Base-by-base conservation (phyloP, 2,888 invertebrate species). In the Graphium colonna region DNA sequence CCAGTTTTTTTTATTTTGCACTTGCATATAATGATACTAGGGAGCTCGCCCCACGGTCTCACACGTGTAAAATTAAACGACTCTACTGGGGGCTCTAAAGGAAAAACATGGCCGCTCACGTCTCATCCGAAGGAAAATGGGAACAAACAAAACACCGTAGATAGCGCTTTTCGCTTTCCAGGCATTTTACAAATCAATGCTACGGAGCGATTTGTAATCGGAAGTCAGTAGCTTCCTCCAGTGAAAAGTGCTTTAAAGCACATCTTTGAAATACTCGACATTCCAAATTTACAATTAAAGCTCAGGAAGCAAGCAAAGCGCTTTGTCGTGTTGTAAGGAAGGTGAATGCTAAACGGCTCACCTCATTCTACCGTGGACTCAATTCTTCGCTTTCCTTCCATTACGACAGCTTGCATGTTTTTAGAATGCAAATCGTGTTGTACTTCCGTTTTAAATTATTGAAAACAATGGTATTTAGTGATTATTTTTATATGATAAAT, bases 21-120 rank as follows among this genome's bases (percentile, higher is more conserved):
- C 64, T 65, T 67, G 65, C 56, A 54, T 59, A 58, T 70, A 68
- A 69, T 70, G 69, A 69, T 71, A 73, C 74, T 68, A 67, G 70
- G 67, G 65, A 65, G 66, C 70, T 70, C 73, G 72, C 75, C 67
- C 64, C 60, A 56, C 55, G 59, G 66, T 21, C 44, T 13, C 43
- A 67, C 73, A 71, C 71, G 73, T 74, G 68, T 70, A 70, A n/a
- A 48, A 44, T 70, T 60, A 71, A 79, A 83, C 72, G 72, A 73
- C 75, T 77, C 80, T 77, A 72, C 60, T 64, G 82, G 79, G 83
- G 70, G 74, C 75, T 71, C 75, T 83, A 67, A 75, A 68, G 67
- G 74, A 64, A 68, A 82, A 77, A 76, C 78, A 81, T 79, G 75
- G 67, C 73, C 60, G 67, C 53, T 49, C 44, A 28, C 58, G 60